Conservation (phyloP, 2,797 vertebrate genomes). For the Micropoecilia bifurca region DNA sequence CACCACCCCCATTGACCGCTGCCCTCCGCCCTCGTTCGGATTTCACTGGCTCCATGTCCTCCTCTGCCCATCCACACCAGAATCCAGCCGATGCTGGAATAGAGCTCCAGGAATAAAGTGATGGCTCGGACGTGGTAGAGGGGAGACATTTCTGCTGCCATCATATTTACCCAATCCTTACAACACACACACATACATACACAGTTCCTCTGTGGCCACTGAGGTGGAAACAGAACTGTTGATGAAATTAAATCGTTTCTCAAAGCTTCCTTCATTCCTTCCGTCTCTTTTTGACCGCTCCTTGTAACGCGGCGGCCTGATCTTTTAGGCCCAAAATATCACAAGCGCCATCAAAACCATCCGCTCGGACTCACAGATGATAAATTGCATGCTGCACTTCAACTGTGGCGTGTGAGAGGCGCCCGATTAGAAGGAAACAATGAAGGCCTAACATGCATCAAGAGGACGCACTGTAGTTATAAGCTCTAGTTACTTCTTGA, state of each 20-base stretch:
- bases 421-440: conserved; percentile 6
- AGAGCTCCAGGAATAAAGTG: conserved; percentile 63
- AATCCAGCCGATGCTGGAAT: conserved; percentile 33
- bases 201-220: conserved; percentile 55
- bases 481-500: conserved; percentile 2
- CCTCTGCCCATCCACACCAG: conserved; percentile 29
- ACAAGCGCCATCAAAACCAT: conserved; percentile 64
- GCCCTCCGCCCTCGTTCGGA: conserved; percentile 1
- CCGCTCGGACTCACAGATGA: conserved; percentile 57
- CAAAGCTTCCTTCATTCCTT: conserved; percentile 59
- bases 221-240: conserved; percentile 64
- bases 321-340: conserved; percentile 58
- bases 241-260: conserved; percentile 76
- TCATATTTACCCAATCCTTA: conserved; percentile 1
- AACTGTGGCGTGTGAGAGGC: conserved; percentile 25
- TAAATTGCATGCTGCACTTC: conserved; percentile 64
- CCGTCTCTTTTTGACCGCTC: conserved; percentile 49
- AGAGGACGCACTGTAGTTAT: background rate
- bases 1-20: conserved; percentile 4
- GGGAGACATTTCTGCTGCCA: conserved; percentile 59
- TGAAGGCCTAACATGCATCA: conserved; percentile 5
- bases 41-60: conserved; percentile 27
- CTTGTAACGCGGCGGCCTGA: conserved; percentile 26
- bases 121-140: conserved; percentile 31
- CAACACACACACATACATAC: conserved; percentile 20